Percentiles rank a stretch among this genome's conserved stretches.
These are phyloP conservation scores for Garra rufa DNA, from an alignment of 2,113 vertebrate species.

Conservation along the genomic window DNA sequence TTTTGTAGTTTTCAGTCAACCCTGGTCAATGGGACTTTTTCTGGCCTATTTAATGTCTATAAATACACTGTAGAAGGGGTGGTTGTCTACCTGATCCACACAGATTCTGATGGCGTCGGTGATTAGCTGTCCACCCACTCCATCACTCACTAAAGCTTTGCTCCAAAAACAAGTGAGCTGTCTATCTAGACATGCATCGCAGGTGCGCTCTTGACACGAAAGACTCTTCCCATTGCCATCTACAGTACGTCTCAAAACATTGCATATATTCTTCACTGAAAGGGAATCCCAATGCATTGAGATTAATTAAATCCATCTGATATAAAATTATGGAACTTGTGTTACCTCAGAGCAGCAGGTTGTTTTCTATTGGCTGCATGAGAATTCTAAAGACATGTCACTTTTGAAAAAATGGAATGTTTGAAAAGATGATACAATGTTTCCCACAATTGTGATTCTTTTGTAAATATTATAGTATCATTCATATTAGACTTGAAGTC, in stretches of 20 bases:
- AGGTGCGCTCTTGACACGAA: neutral
- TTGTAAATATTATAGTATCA: too few species aligned
- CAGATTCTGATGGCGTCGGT: slow-evolving; percentile 1
- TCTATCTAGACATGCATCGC: neutral
- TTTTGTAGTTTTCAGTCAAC: too few species aligned
- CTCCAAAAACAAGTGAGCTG: neutral
- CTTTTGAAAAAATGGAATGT: neutral
- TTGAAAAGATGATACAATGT: neutral
- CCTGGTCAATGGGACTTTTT: too few species aligned
- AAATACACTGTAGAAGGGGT: neutral
- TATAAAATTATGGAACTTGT: neutral
- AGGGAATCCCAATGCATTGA: neutral
- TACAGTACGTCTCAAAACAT: too few species aligned
- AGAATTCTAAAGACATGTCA: neutral
- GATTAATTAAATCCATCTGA: neutral
- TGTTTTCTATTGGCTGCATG: neutral
- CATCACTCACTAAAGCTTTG: neutral
- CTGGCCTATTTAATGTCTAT: too few species aligned
- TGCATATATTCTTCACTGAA: neutral
- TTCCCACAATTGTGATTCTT: neutral
- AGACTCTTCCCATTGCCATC: neutral
- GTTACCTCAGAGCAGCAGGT: neutral
- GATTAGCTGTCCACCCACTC: slow-evolving; percentile 35
- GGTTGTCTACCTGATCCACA: slow-evolving; percentile 9
- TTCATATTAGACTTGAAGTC: too few species aligned